Percentiles rank a stretch among this genome's conserved stretches.
Evolutionary conservation across 2,888 invertebrate species (phyloP).

Genomic region (Troides helena): DNA sequence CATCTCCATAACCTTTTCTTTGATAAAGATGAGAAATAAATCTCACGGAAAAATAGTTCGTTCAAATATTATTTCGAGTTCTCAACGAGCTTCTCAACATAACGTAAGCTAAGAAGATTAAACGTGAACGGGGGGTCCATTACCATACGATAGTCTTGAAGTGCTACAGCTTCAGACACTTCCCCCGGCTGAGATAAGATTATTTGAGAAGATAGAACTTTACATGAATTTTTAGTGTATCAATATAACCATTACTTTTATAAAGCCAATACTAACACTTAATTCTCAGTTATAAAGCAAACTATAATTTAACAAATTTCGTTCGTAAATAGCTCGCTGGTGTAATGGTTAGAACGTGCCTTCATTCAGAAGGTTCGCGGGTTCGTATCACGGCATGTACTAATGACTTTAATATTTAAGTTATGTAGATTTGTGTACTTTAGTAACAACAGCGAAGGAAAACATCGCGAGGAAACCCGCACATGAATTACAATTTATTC

Average conservation of each 20-base stretch:
- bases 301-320: too few relatives aligned
- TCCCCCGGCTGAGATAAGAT: constrained; percentile 6
- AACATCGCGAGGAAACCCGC: too few relatives aligned
- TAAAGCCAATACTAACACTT: background rate
- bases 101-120: constrained; percentile 6
- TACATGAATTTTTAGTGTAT: background rate
- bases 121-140: constrained; percentile 2
- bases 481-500: too few relatives aligned
- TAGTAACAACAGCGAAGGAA: too few relatives aligned
- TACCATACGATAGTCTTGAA: constrained; percentile 1
- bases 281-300: too few relatives aligned
- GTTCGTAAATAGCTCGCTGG: too few relatives aligned
- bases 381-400: too few relatives aligned
- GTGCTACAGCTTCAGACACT: background rate
- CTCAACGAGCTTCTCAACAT: background rate
- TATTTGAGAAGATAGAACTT: background rate
- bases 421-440: too few relatives aligned
- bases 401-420: too few relatives aligned
- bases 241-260: background rate
- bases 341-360: too few relatives aligned
- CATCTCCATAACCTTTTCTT: background rate
- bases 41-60: background rate
- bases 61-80: background rate
- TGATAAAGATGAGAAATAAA: background rate
- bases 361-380: too few relatives aligned